Base-by-base conservation (phyloP, 2,797 vertebrate genomes). In the Chaenodraco wilsoni region DNA sequence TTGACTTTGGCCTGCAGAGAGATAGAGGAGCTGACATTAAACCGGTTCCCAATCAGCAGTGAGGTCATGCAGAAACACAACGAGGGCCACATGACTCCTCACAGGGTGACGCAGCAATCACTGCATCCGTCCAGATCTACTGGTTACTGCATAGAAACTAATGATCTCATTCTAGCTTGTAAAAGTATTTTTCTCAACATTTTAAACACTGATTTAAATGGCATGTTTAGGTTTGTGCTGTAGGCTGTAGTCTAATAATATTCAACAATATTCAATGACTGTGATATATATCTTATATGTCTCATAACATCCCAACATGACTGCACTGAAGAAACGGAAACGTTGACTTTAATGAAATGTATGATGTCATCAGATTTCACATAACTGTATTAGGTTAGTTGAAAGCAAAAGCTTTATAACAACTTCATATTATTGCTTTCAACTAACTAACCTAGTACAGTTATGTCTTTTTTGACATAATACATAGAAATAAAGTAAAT, bases 1-100 rank as follows among this genome's bases (percentile, higher is more conserved):
- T 16, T 57, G 62, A 48, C 8, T 9, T 11, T 4, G 41, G 49
- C 54, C 91, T 91, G 84, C 54, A 60, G 60, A 77, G 21, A 68
- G 13, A 74, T 13, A 15, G 19, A 66, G 45, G 44, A 65, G 37
- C 48, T 57, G 43, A 48, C 14, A 27, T 63, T 3, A 16, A 46
- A 45, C 9, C 21, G 4, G 40, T 51, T 43, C 73, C 37, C 60
- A 66, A n/a, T 37, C 55, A 67, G 46, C 49, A 54, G 21, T 67
- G 55, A 81, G 51, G 43, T 72, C 65, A 57, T 16, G n/a, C 61
- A 79, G 52, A 69, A 54, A 64, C 63, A 56, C 64, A 17, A 17
- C 8, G 45, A 50, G 45, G 10, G 52, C 63, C 11, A 45, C 56
- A 60, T 21, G 0, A 77, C 1, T 17, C 9, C 16, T 9, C 27